These are phyloP conservation scores for Phyllostomus discolor DNA, from an alignment of 2,113 vertebrate species.

Conservation along the genomic window DNA sequence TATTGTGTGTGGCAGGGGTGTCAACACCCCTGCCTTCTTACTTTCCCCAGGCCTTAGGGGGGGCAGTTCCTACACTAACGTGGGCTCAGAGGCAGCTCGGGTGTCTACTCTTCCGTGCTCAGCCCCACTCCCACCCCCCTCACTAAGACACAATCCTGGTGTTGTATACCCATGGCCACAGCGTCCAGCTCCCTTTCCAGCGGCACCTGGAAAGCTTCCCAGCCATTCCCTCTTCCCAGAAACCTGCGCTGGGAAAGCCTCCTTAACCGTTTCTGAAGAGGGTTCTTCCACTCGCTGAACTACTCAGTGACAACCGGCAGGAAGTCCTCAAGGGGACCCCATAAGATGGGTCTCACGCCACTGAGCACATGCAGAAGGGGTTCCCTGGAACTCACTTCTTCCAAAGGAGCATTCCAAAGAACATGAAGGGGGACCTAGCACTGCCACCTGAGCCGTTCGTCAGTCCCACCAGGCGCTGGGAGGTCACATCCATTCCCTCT, in stretches of 20 bases:
- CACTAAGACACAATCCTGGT: not conserved
- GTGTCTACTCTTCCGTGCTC: not conserved
- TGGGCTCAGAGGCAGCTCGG: not conserved
- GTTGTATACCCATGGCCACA: not conserved
- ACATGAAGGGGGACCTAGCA: not conserved
- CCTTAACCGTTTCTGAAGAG: not conserved
- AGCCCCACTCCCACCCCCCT: not conserved
- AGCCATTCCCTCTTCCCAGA: not conserved
- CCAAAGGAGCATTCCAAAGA: not conserved
- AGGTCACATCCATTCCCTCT: not conserved
- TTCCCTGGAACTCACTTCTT: not conserved
- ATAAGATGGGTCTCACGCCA: not conserved
- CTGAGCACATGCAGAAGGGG: not conserved
- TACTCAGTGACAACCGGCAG: not conserved
- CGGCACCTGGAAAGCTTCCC: not conserved
- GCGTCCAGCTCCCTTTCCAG: not conserved
- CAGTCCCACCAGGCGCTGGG: constrained; percentile 11
- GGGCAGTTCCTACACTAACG: not conserved
- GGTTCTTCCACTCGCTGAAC: not conserved
- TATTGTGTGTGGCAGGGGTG: fast-evolving
- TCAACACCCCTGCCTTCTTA: not conserved
- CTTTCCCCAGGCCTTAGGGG: not conserved
- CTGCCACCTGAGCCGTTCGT: not conserved
- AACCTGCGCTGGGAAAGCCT: not conserved
- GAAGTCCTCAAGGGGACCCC: not conserved